phyloP scores from a whole-genome alignment of 2,113 vertebrate genomes.

The Leuciscus idus region DNA sequence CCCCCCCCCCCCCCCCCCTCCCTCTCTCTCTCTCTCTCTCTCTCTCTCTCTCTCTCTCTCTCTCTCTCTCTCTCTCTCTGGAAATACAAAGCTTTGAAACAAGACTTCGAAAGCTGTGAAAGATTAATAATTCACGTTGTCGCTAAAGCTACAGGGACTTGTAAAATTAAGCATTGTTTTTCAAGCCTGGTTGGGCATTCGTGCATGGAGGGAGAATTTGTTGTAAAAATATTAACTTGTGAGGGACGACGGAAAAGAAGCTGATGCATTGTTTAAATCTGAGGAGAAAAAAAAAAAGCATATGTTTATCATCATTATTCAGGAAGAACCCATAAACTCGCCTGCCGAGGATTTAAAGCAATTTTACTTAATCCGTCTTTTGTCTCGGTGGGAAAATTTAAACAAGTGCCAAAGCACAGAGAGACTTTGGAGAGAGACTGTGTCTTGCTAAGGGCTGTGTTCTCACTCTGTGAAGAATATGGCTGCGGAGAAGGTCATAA shows the following conservation, averaged over 20 bases:
- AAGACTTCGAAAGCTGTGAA: slow-evolving; percentile 53
- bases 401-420: slow-evolving; percentile 8
- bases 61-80: background rate
- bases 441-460: slow-evolving; percentile 17
- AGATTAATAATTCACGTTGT: slow-evolving; percentile 71
- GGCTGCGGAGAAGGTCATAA: slow-evolving; percentile 29
- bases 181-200: slow-evolving; percentile 44
- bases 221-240: slow-evolving; percentile 31
- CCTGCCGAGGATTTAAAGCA: slow-evolving; percentile 35
- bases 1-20: too few relatives aligned
- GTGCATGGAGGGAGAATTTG: slow-evolving; percentile 13
- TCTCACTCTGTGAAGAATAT: slow-evolving; percentile 25
- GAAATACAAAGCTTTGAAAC: slow-evolving; percentile 59
- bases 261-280: slow-evolving; percentile 4
- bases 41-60: too few relatives aligned
- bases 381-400: slow-evolving; percentile 32
- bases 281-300: background rate
- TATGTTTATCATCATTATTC: slow-evolving; percentile 30
- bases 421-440: background rate
- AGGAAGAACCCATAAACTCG: slow-evolving; percentile 30
- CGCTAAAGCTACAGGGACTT: slow-evolving; percentile 63
- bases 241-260: background rate
- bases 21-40: too few relatives aligned
- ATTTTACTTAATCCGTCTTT: slow-evolving; percentile 42
- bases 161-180: slow-evolving; percentile 73